Percentiles rank a stretch among this genome's conserved stretches.
Evolutionary conservation across 2,113 vertebrate genomes (phyloP).

Genomic region (Hassar affinis): DNA sequence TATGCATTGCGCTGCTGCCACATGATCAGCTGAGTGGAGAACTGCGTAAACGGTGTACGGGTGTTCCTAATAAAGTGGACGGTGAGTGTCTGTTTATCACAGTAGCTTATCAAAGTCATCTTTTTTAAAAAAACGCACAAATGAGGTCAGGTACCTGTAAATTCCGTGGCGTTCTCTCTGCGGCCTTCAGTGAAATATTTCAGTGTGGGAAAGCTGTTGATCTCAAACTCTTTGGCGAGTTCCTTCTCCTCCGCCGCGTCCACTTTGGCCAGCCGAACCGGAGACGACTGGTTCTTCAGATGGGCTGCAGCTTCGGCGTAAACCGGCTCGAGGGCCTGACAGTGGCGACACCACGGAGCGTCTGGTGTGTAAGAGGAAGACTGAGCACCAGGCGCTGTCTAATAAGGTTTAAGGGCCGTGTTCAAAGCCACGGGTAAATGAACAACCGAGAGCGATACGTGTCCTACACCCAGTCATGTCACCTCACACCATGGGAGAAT

Average conservation of each 20-base stretch:
- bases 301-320: conserved; percentile 73
- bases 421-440: not conserved
- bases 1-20: no score
- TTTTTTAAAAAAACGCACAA: not conserved
- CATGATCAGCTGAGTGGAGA: no score
- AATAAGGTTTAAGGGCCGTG: not conserved
- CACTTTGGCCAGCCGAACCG: conserved; percentile 79
- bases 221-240: conserved; percentile 76
- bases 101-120: not conserved
- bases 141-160: conserved; percentile 60
- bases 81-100: not conserved
- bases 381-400: no score
- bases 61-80: no score
- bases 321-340: conserved; percentile 77
- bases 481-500: not conserved
- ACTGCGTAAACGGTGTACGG: no score
- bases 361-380: conserved; percentile 65
- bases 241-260: conserved; percentile 74
- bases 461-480: not conserved
- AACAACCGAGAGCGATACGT: not conserved
- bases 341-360: conserved; percentile 87
- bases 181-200: conserved; percentile 81
- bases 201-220: conserved; percentile 78
- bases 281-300: conserved; percentile 68
- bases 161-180: conserved; percentile 74